Evolutionary conservation across 2,797 vertebrate genomes (phyloP).

Genomic region (Limosa lapponica): DNA sequence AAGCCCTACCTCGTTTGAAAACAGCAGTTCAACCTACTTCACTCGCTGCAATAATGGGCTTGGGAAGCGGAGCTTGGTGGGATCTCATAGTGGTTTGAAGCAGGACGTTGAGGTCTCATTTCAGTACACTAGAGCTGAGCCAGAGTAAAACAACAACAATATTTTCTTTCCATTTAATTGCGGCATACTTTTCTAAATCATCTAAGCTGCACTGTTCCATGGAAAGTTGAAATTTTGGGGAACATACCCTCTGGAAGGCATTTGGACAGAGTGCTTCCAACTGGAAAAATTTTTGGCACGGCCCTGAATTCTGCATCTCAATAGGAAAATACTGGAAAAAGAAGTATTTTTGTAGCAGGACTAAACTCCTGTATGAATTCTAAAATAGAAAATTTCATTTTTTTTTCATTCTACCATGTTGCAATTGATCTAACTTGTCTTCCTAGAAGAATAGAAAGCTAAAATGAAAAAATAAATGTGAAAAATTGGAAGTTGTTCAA

Average conservation of each 20-base stretch:
- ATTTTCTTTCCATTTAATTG: neutral
- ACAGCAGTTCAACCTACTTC: neutral
- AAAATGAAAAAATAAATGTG: neutral
- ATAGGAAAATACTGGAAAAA: neutral
- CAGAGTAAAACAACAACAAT: neutral
- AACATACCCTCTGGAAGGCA: neutral
- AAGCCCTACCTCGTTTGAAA: rapidly evolving
- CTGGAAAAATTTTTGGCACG: neutral
- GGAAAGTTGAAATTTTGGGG: neutral
- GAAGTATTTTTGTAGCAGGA: neutral
- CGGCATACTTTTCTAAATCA: neutral
- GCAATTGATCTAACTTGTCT: neutral
- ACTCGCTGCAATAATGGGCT: rapidly evolving
- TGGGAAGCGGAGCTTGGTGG: neutral
- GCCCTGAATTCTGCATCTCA: neutral
- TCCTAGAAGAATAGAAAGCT: neutral
- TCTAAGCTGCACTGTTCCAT: neutral
- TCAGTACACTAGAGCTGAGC: neutral
- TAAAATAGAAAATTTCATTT: neutral
- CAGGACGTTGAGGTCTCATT: neutral
- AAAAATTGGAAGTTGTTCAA: neutral
- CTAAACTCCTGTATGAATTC: neutral
- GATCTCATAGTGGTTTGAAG: neutral
- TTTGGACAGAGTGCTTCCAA: neutral
- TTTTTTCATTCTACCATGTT: neutral